Conservation (phyloP, 2,113 vertebrate species). For the Benitochromis conjunctus region DNA sequence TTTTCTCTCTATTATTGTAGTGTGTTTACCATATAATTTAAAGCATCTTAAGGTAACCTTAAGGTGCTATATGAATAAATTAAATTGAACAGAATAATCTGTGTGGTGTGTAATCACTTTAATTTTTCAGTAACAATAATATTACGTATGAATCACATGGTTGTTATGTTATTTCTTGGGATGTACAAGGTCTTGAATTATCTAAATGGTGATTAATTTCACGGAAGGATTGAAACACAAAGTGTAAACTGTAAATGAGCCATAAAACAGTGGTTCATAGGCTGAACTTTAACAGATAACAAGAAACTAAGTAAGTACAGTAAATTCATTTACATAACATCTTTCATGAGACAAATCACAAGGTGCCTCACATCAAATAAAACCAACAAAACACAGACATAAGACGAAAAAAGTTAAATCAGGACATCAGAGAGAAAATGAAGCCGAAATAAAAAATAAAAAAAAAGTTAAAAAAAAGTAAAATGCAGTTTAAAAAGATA, state of each 20-base stretch:
- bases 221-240: not conserved
- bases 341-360: not conserved
- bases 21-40: not conserved
- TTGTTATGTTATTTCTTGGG: not conserved
- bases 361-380: not conserved
- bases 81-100: not conserved
- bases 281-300: not conserved
- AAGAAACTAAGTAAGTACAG: not conserved
- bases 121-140: not conserved
- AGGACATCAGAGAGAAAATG: not conserved
- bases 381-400: not conserved
- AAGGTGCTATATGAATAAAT: not conserved
- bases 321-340: not conserved
- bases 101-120: not conserved
- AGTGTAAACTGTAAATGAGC: not conserved
- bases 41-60: not conserved
- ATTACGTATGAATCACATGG: not conserved
- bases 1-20: not conserved
- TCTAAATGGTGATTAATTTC: not conserved
- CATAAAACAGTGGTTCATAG: not conserved
- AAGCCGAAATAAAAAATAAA: not conserved
- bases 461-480: not conserved
- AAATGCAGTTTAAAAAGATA: not conserved
- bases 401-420: not conserved
- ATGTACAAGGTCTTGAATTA: not conserved